phyloP scores from a whole-genome alignment of 2,113 vertebrate genomes.

The Casuarius casuarius region DNA sequence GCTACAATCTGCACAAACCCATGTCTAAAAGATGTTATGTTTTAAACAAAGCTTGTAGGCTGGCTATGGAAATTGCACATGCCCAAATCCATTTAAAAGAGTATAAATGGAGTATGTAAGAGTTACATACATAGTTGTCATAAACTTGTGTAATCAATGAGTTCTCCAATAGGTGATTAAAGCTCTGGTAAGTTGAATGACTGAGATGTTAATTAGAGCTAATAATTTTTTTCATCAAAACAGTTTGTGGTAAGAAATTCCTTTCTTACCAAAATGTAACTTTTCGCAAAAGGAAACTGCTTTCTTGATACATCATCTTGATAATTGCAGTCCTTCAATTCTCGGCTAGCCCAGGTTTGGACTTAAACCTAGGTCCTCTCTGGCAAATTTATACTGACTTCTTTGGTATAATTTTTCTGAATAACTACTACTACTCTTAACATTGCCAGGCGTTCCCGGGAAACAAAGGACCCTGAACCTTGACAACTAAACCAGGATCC shows the following conservation, averaged over 20 bases:
- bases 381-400: background rate
- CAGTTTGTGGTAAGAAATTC: background rate
- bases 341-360: background rate
- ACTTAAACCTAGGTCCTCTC: background rate
- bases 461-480: background rate
- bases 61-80: background rate
- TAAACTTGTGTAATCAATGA: background rate
- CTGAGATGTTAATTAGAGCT: background rate
- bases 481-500: background rate
- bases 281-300: background rate
- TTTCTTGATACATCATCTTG: background rate
- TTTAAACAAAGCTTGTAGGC: background rate
- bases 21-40: background rate
- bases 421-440: background rate
- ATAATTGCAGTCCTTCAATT: background rate
- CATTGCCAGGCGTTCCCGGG: background rate
- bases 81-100: background rate
- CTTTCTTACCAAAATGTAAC: background rate
- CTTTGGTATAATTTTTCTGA: background rate
- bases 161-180: background rate
- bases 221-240: background rate
- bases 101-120: background rate
- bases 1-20: background rate
- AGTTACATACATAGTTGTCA: background rate
- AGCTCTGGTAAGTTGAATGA: background rate